A percentile compares a stretch with the other conserved stretches of the same genome.
Conservation (phyloP, 2,888 invertebrate species). For the Eilema griseolum region DNA sequence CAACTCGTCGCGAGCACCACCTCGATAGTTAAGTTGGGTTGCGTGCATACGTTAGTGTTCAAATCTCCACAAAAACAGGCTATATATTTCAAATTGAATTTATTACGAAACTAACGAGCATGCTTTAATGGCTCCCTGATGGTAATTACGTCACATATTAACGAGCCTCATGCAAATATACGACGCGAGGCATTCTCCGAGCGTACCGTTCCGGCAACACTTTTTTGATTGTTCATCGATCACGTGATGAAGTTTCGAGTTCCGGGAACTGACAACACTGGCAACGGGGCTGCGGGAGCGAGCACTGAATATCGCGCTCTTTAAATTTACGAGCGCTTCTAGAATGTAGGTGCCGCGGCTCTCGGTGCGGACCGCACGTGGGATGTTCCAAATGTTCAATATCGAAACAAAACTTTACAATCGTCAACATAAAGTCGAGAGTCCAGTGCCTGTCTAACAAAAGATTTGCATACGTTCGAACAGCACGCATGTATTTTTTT, state of each 20-base stretch:
- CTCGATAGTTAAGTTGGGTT: neutral
- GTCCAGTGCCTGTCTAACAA: conserved; percentile 31
- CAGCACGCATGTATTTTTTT: conserved; percentile 50
- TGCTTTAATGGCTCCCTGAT: conserved; percentile 21
- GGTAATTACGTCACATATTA: conserved; percentile 21
- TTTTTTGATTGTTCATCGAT: conserved; percentile 24
- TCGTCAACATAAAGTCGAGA: neutral
- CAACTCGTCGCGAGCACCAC: neutral
- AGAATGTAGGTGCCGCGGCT: conserved; percentile 44
- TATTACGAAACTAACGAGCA: conserved; percentile 21
- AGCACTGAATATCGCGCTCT: conserved; percentile 18
- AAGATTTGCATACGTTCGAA: conserved; percentile 59
- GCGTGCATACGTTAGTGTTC: neutral
- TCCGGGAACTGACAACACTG: conserved; percentile 8
- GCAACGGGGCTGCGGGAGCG: neutral
- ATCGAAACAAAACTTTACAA: neutral
- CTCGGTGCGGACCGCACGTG: conserved; percentile 26
- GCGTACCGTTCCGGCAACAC: conserved; percentile 16
- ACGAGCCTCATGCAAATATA: conserved; percentile 21
- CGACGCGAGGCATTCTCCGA: conserved; percentile 5
- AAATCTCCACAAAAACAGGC: conserved; percentile 9
- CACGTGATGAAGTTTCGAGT: conserved; percentile 10
- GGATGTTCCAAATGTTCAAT: conserved; percentile 25
- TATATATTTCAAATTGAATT: conserved; percentile 21
- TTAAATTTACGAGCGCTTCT: conserved; percentile 49